phyloP scores from a whole-genome alignment of 2,113 vertebrate species.

The Phaethon lepturus region DNA sequence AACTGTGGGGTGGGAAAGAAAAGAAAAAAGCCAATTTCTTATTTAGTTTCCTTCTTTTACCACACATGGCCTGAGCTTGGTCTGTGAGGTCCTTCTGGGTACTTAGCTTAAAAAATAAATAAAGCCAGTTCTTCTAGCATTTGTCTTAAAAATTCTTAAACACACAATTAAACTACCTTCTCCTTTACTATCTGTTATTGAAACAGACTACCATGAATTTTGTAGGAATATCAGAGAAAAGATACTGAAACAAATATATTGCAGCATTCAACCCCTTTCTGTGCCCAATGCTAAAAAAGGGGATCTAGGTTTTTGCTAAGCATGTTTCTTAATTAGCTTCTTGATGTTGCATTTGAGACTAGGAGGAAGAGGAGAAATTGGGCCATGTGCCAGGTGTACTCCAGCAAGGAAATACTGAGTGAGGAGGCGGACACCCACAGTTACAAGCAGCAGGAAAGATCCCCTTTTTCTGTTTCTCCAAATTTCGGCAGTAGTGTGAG shows the following conservation, averaged over 20 bases:
- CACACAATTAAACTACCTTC: not conserved
- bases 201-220: not conserved
- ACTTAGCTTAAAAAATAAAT: not conserved
- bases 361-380: not conserved
- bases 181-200: not conserved
- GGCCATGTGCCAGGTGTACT: not conserved
- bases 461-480: not conserved
- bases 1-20: not conserved
- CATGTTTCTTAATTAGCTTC: not conserved
- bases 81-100: not conserved
- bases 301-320: not conserved
- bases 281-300: not conserved
- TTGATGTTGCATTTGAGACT: not conserved
- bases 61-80: slow-evolving; percentile 5
- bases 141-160: not conserved
- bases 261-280: not conserved
- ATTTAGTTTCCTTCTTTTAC: slow-evolving; percentile 4
- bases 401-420: not conserved
- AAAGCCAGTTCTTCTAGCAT: not conserved
- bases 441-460: not conserved
- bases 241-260: not conserved
- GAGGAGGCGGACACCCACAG: not conserved
- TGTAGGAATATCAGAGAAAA: not conserved
- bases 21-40: not conserved
- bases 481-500: slow-evolving; percentile 27